Base-by-base conservation (phyloP, 2,113 vertebrate species). In the Uropsilus gracilis region DNA sequence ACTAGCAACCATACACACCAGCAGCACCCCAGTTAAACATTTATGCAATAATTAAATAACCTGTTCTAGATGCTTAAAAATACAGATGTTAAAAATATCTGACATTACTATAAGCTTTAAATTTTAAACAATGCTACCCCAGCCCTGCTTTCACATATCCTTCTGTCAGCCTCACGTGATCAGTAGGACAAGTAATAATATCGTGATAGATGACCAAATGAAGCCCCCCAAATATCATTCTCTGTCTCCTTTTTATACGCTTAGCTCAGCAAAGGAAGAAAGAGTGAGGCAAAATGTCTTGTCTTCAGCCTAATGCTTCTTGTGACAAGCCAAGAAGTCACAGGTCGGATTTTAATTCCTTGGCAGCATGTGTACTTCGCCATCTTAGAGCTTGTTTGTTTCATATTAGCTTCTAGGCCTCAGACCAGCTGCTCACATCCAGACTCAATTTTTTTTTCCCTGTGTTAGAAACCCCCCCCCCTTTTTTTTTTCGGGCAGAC, bases 371-470 rank as follows among this genome's bases (percentile, higher is more conserved):
- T 86, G 26, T 50, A 39, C 18, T 94, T 78, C 17, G 48, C 75
- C 37, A 73, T 71, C 46, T 75, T 75, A 72, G 1, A 90, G 46
- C 37, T n/a, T 86, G 86, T 90, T n/a, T 4, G 48, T 86, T 64
- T 73, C 75, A 5, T 69, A 39, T 73, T 64, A 94, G 22, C 50
- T 87, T 6, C 42, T 59, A 71, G 24, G 26, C 42, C 32, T 86
- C 26, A 94, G 39, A 64, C 68, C 92, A 81, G 53, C 37, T 94
- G 26, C 63, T 93, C n/a, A 28, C 48, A 42, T 83, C 86, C 57
- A 95, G 39, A 86, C 30, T 14, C 90, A 30, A 63, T 53, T 89
- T 89, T 96, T 92, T n/a, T n/a, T n/a, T n/a, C n/a, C n/a, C n/a
- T n/a, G n/a, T n/a, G n/a, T n/a, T n/a, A n/a, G n/a, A n/a, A n/a